Evolutionary conservation across 2,797 vertebrate genomes (phyloP), one percentile per base, ranked within the genome.

Genomic region (Cuniculus paca): DNA sequence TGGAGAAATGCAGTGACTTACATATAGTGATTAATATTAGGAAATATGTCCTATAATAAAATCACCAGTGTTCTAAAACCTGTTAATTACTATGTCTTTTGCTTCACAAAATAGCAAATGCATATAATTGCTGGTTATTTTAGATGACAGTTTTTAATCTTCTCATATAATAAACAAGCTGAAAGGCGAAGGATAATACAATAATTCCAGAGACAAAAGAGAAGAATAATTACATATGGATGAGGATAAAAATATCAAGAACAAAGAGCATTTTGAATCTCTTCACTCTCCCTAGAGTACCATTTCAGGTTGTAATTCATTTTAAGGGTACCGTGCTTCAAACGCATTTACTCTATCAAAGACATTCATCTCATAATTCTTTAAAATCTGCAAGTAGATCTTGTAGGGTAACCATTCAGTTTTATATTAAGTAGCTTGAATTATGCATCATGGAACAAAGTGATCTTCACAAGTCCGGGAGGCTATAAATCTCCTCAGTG

Each of bases 61-160:
- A 74, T 79, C 26, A 48, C 13, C 34, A 39, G 16, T 42, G 36
- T 52, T 89, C 81, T 86, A 54, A 96, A 93, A 54, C 28, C 45
- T 75, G 34, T 56, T 92, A 50, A 83, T 93, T 82, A 52, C 13
- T 31, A 80, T 78, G 63, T 90, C 68, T 82, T 80, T 86, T 74
- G 36, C 72, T 80, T 77, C 42, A 87, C 74, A 88, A 94, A 96
- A 82, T 34, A 72, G 16, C 65, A 70, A 93, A 80, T 88, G n/a
- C 83, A 45, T 88, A 48, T 96, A 93, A 96, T 84, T 92, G 34
- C 42, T 90, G 58, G 52, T 95, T 95, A 96, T n/a, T 97, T 79
- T 42, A 20, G 83, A 24, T 68, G 45, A 58, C 14, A 8, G 48
- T 90, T 95, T 88, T 90, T 94, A 94, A 92, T 92, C 68, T 88